Evolutionary conservation across 2,888 invertebrate genomes (phyloP).

Genomic region (Gymnosoma rotundatum): DNA sequence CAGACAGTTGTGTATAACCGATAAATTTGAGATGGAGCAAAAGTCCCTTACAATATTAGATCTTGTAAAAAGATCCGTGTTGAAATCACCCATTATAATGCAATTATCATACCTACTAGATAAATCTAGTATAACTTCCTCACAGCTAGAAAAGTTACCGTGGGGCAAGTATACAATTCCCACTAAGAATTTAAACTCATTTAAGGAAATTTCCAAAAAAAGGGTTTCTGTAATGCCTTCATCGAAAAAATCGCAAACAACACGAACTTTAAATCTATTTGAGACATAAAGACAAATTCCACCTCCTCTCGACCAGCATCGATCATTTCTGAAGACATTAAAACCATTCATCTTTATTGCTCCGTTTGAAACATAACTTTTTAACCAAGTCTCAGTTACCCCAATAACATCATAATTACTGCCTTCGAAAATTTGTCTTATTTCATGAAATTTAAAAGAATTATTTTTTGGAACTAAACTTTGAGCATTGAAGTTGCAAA

Average conservation of each 20-base stretch:
- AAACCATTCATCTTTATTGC: neutral
- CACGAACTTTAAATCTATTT: neutral
- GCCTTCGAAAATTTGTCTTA: neutral
- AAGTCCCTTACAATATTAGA: too few species aligned
- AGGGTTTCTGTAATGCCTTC: constrained; percentile 10
- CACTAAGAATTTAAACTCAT: neutral
- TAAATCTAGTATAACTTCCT: neutral
- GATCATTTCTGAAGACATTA: neutral
- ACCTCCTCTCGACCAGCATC: neutral
- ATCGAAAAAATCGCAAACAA: neutral
- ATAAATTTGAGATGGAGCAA: too few species aligned
- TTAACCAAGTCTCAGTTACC: constrained; percentile 3
- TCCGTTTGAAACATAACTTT: neutral
- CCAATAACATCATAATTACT: constrained; percentile 3
- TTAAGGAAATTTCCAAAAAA: neutral
- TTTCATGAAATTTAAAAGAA: neutral
- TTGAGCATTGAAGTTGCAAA: constrained; percentile 6
- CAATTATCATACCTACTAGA: neutral
- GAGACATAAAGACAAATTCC: constrained; percentile 4
- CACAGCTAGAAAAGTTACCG: constrained; percentile 7
- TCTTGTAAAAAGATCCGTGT: neutral
- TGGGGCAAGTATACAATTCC: constrained; percentile 1
- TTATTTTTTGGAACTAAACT: neutral
- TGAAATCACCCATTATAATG: constrained; percentile 3
- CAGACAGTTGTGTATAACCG: too few species aligned